Evolutionary conservation across 2,113 vertebrate genomes (phyloP), one percentile per base, ranked within the genome.

Genomic region (Saccopteryx leptura): DNA sequence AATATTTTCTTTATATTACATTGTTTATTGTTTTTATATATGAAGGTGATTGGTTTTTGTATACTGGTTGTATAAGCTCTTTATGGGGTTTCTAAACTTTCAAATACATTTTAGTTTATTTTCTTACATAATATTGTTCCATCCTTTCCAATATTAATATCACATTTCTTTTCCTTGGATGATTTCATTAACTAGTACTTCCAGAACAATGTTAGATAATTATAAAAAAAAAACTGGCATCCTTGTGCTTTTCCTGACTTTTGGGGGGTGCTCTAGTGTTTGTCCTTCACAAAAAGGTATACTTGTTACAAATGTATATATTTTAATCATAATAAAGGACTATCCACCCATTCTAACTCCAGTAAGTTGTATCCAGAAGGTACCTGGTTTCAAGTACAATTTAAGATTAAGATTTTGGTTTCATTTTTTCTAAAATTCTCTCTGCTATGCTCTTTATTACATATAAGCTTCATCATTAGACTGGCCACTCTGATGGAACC

Each of bases 141-240:
- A 17, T 39, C 48, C 33, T 92, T 75, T 81, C 66, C 19, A 74
- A 58, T 56, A 66, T 39, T 66, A 87, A 66, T 91, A 74, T 33
- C 52, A 8, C 31, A 58, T 75, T 82, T 58, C 18, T 76, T 90
- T 85, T 31, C 85, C 31, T 91, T 69, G 8, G 46, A 46, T 63
- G 71, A 94, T 54, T 60, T 24, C 65, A 85, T 71, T 79, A 90
- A 79, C 31, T 79, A 79, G n/a, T 91, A 72, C 48, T 79, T 94
- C 19, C 56, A 79, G 54, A 79, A 91, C 7, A 86, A 63, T 71
- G 33, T 81, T 91, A 92, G 75, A 74, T 82, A 82, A 74, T 87
- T 50, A 18, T 92, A 66, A 3, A 50, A 92, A 3, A 50, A 92
- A 95, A 81, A 81, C 52, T 92, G 61, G 8, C 18, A 75, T 68